These are phyloP conservation scores for Anoplius nigerrimus DNA, from an alignment of 2,888 invertebrate species.

Conservation along the genomic window DNA sequence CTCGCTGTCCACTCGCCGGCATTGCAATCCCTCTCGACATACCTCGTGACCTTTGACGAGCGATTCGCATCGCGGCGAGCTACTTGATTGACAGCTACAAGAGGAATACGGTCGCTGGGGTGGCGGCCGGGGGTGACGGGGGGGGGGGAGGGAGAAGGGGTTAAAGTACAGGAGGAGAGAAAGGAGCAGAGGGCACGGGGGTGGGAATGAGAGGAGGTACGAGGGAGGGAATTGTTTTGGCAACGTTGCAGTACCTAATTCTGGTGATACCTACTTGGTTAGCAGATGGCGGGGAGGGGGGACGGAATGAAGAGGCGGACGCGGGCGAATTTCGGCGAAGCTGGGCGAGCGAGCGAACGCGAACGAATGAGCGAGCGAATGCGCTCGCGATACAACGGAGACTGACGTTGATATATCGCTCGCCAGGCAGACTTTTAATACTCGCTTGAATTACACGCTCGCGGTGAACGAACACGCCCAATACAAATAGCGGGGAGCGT, in stretches of 20 bases:
- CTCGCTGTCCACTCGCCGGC: no score
- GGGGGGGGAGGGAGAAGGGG: not conserved
- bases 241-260: slow-evolving; percentile 33
- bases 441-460: no score
- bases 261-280: slow-evolving; percentile 16
- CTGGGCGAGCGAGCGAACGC: not conserved
- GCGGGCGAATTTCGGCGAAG: not conserved
- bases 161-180: not conserved
- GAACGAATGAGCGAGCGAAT: not conserved
- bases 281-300: not conserved
- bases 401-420: no score
- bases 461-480: no score
- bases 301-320: not conserved
- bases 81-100: slow-evolving; percentile 32
- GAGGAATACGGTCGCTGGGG: slow-evolving; percentile 17
- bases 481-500: no score
- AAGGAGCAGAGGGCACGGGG: slow-evolving; percentile 10
- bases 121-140: slow-evolving; percentile 8
- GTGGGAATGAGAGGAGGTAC: slow-evolving; percentile 13
- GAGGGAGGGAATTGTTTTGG: slow-evolving; percentile 17
- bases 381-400: no score
- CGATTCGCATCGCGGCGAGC: slow-evolving; percentile 34
- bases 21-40: no score
- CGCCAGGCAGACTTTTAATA: no score
- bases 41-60: slow-evolving; percentile 28